These are phyloP conservation scores for Colletes gigas DNA, from an alignment of 1,140 invertebrate species.

Conservation along the genomic window DNA sequence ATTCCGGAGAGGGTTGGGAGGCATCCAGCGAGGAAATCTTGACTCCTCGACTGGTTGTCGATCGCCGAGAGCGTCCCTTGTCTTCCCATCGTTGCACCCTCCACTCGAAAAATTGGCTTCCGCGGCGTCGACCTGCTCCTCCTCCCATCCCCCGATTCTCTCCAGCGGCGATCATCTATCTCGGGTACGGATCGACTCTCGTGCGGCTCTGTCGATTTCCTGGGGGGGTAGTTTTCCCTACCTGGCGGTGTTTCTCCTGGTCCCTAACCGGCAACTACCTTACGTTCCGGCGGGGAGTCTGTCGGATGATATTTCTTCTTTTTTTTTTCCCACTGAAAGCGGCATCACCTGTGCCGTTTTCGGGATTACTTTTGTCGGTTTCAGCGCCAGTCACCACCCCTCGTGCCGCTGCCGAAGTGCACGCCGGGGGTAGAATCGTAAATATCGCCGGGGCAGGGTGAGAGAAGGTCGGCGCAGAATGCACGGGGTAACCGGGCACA, in stretches of 20 bases:
- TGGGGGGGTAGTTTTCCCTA: constrained; percentile 53
- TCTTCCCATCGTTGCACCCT: constrained; percentile 28
- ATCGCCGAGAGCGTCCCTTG: constrained; percentile 36
- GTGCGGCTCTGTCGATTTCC: constrained; percentile 18
- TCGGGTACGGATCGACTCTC: constrained; percentile 33
- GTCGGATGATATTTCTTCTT: constrained; percentile 59
- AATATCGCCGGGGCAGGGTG: constrained; percentile 48
- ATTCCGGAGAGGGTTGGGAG: too few species aligned
- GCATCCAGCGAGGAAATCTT: constrained; percentile 19
- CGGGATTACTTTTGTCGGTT: constrained; percentile 78
- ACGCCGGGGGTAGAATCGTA: constrained; percentile 35
- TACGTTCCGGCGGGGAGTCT: constrained; percentile 28
- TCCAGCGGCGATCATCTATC: constrained; percentile 55
- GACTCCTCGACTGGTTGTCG: constrained; percentile 51
- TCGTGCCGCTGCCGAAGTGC: constrained; percentile 46
- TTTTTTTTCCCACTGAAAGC: constrained; percentile 68
- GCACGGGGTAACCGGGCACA: constrained; percentile 62
- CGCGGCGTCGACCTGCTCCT: constrained; percentile 47
- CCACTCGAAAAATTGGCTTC: constrained; percentile 64
- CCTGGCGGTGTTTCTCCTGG: constrained; percentile 31
- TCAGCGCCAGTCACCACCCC: constrained; percentile 66
- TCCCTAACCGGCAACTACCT: background rate
- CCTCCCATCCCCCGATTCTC: background rate
- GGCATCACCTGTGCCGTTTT: constrained; percentile 79
- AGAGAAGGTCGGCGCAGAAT: constrained; percentile 48